Percentiles rank a stretch among this genome's conserved stretches.
Conservation (phyloP, 2,113 vertebrate species). For the Corythornis cristatus region DNA sequence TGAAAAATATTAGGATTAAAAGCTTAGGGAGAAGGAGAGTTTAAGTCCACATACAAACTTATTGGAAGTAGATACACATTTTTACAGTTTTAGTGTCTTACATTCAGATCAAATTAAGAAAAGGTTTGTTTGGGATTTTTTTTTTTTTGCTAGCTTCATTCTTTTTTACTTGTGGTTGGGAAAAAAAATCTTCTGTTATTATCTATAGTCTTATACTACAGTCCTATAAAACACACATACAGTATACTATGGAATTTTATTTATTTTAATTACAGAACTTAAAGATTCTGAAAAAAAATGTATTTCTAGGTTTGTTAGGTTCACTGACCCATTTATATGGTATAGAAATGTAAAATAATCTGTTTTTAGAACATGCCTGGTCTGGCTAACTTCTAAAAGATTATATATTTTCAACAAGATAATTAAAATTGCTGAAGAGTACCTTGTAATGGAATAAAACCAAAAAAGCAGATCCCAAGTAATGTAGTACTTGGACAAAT, state of each 20-base stretch:
- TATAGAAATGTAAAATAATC: background rate
- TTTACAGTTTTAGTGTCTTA: background rate
- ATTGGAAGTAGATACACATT: background rate
- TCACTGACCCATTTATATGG: background rate
- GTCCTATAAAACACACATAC: background rate
- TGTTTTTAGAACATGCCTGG: accelerated
- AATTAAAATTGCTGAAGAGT: background rate
- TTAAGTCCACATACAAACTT: background rate
- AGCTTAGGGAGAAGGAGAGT: background rate
- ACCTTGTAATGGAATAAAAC: background rate
- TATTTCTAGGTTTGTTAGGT: background rate
- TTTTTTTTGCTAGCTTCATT: background rate
- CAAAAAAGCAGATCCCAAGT: background rate
- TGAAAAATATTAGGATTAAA: background rate
- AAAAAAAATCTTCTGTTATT: background rate
- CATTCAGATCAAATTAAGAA: background rate
- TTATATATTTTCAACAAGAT: background rate
- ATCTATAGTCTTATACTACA: background rate
- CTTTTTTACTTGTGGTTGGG: background rate
- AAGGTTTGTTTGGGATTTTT: background rate
- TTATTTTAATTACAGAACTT: background rate
- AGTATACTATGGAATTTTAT: background rate
- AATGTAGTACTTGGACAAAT: background rate
- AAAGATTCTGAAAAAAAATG: background rate
- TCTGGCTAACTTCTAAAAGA: background rate